These are phyloP conservation scores for Lophochroa leadbeateri DNA, from an alignment of 2,113 vertebrate genomes.

Conservation along the genomic window DNA sequence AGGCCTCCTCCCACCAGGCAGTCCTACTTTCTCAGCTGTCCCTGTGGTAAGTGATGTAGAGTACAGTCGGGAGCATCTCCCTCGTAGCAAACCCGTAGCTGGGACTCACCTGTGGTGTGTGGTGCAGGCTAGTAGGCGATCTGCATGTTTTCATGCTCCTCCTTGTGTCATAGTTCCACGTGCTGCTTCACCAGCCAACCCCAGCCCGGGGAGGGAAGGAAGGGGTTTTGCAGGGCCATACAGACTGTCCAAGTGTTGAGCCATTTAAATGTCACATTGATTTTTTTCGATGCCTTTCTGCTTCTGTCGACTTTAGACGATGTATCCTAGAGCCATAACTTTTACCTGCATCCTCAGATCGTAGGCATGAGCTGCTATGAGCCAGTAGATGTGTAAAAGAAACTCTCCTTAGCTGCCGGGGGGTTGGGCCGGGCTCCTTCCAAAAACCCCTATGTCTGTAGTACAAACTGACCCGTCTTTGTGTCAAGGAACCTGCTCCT, in stretches of 20 bases:
- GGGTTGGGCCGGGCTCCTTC: background rate
- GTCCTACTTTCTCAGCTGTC: background rate
- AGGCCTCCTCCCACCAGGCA: slow-evolving; percentile 11
- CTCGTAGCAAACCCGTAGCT: background rate
- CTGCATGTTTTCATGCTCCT: background rate
- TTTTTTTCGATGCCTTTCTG: slow-evolving; percentile 69
- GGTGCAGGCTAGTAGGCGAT: background rate
- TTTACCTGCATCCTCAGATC: slow-evolving; percentile 44
- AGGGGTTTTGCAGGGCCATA: background rate
- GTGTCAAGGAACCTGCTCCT: slow-evolving; percentile 49
- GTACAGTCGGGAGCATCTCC: background rate
- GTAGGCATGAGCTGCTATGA: slow-evolving; percentile 69
- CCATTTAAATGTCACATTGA: background rate
- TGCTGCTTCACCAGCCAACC: background rate
- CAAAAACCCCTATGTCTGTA: background rate
- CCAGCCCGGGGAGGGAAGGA: background rate
- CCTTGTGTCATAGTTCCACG: background rate
- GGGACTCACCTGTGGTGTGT: background rate
- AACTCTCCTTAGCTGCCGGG: slow-evolving; percentile 6
- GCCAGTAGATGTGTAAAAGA: slow-evolving; percentile 53
- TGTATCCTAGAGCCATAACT: slow-evolving; percentile 71
- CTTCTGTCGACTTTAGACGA: slow-evolving; percentile 47
- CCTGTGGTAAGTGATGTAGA: background rate
- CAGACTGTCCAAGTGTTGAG: slow-evolving; percentile 35
- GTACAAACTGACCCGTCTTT: slow-evolving; percentile 46